Evolutionary conservation across 2,797 vertebrate species (phyloP).

Genomic region (Siniperca obscura): DNA sequence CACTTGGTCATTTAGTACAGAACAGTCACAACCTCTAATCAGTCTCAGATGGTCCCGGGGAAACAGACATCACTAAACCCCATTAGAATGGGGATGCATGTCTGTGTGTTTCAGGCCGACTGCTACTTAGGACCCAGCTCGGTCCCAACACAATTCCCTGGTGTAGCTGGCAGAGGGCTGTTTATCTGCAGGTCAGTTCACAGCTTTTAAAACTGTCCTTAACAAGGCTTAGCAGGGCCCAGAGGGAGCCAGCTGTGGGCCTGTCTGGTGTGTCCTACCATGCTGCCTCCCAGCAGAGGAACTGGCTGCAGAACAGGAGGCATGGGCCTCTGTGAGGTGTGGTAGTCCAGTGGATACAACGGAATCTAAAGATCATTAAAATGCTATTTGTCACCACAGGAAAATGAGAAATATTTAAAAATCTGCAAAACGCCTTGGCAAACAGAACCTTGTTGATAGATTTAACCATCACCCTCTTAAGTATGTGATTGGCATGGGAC

Average conservation of each 20-base stretch:
- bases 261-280: conserved; percentile 66
- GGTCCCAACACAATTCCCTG: conserved; percentile 69
- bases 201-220: conserved; percentile 88
- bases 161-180: conserved; percentile 80
- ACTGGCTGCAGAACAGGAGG: conserved; percentile 53
- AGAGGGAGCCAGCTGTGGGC: conserved; percentile 75
- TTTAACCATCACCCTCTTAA: conserved; percentile 45
- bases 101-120: conserved; percentile 53
- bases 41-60: conserved; percentile 75
- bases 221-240: conserved; percentile 81
- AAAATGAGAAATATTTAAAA: conserved; percentile 60
- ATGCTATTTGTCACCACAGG: conserved; percentile 51
- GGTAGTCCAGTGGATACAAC: conserved; percentile 8
- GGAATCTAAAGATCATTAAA: conserved; percentile 56
- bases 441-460: conserved; percentile 49
- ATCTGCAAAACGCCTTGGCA: conserved; percentile 41
- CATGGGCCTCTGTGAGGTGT: conserved; percentile 37
- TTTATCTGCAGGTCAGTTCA: conserved; percentile 88
- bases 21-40: conserved; percentile 72
- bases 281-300: conserved; percentile 58
- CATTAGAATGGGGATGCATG: conserved; percentile 74
- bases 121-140: conserved; percentile 70
- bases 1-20: conserved; percentile 40
- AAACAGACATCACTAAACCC: conserved; percentile 71
- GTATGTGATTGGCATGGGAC: conserved; percentile 44